Evolutionary conservation across 2,888 invertebrate genomes (phyloP), one percentile per base, ranked within the genome.

Genomic region (Pseudococcus jackbeardsleyi): DNA sequence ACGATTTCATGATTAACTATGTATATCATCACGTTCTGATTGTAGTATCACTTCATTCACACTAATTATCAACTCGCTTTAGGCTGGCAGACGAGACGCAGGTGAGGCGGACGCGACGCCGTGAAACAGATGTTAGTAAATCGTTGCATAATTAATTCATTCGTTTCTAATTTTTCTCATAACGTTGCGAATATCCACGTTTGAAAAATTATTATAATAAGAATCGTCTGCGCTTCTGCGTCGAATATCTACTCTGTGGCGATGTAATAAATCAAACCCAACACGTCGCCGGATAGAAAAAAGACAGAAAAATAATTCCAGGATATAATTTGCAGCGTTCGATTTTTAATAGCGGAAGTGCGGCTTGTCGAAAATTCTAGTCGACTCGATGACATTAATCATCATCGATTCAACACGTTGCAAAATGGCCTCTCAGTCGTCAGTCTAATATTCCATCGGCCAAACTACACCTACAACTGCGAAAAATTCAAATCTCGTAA

Each of bases 1-100:
- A 79, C 79, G 79, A 79, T 42, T 79, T 79, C 79, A 79, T 79
- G 79, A 79, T 79, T 79, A 79, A 79, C 79, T 79, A 79, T 79
- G 79, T 79, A 42, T 79, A 79, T 79, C 79, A 79, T 79, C 79
- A 79, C 42, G 79, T 79, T 79, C 42, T 42, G 42, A 79, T 79
- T 79, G 79, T 79, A 79, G 79, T 79, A 79, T 79, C 79, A 79
- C 79, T 79, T 79, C 79, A 79, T 79, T 79, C 79, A 79, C 79
- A 79, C 79, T 79, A 79, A 79, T 79, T 79, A 79, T 79, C 39
- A 79, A 15, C 68, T 33, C 22, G 64, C 19, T 15, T 15, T 59
- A 19, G 59, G n/a, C 59, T 19, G 6, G 19, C 6, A 19, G 59
- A 7, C 19, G 59, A 33, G 26, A 33, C 26, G 19, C 19, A 9